Percentiles rank a stretch among this genome's conserved stretches.
Conservation (phyloP, 2,888 invertebrate genomes). For the Drosophila anomalata region DNA sequence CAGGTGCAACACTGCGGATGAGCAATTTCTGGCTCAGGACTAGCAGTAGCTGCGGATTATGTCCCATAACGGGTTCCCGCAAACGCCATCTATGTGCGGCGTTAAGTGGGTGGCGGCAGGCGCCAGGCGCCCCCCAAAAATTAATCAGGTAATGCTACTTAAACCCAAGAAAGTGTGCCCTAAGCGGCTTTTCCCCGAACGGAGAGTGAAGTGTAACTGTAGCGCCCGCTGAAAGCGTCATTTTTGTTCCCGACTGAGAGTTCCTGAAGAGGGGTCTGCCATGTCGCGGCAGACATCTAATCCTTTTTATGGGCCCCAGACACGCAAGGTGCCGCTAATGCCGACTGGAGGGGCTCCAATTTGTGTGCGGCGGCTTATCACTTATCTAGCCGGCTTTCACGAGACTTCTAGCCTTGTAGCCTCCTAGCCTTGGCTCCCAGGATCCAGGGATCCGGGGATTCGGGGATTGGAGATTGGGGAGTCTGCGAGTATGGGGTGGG, state of each 20-base stretch:
- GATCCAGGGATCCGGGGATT: no score
- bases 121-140: background rate
- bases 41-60: background rate
- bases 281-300: slow-evolving; percentile 43
- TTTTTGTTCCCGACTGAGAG: background rate
- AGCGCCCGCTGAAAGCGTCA: slow-evolving; percentile 4
- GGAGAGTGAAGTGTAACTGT: slow-evolving; percentile 1
- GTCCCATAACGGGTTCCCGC: background rate
- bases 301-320: slow-evolving; percentile 43
- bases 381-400: slow-evolving; percentile 60
- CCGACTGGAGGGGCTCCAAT: slow-evolving; percentile 40
- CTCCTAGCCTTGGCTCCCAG: no score
- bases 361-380: slow-evolving; percentile 72
- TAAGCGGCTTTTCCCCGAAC: slow-evolving; percentile 8
- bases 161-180: slow-evolving; percentile 1
- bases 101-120: background rate
- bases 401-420: slow-evolving; percentile 4
- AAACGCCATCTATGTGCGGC: background rate
- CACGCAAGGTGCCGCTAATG: slow-evolving; percentile 30
- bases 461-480: no score
- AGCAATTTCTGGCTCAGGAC: background rate
- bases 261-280: slow-evolving; percentile 9
- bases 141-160: slow-evolving; percentile 17
- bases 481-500: background rate
- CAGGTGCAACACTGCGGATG: slow-evolving; percentile 4